Percentiles rank a stretch among this genome's conserved stretches.
Evolutionary conservation across 2,888 invertebrate species (phyloP).

Genomic region (Spialia ferax): DNA sequence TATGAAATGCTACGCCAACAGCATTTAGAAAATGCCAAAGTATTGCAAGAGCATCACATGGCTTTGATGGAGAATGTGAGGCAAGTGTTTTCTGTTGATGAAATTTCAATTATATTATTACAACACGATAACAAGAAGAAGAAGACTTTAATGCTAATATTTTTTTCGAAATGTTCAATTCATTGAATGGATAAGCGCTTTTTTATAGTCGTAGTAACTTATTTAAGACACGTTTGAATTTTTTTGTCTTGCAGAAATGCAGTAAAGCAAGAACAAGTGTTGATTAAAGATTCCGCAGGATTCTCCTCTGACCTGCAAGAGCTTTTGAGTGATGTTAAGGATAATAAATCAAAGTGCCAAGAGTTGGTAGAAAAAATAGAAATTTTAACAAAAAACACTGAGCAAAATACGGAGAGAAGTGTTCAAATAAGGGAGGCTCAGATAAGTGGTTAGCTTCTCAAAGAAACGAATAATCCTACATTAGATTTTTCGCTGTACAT

Average conservation of each 20-base stretch:
- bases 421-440: constrained; percentile 85
- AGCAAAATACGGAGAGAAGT: constrained; percentile 76
- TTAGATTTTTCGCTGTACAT: too few relatives aligned
- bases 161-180: too few relatives aligned
- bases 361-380: constrained; percentile 80
- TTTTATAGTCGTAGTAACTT: too few relatives aligned
- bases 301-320: constrained; percentile 82
- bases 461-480: background rate
- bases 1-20: constrained; percentile 74
- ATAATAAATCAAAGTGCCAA: constrained; percentile 76
- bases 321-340: constrained; percentile 76
- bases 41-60: constrained; percentile 81
- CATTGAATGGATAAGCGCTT: too few relatives aligned
- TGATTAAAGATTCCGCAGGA: constrained; percentile 79
- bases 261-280: constrained; percentile 79
- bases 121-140: too few relatives aligned
- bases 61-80: constrained; percentile 86
- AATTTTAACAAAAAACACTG: constrained; percentile 70
- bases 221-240: constrained; percentile 1
- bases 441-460: constrained; percentile 70
- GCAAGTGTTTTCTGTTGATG: constrained; percentile 53
- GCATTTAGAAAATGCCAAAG: constrained; percentile 76
- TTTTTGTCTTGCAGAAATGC: constrained; percentile 72
- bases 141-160: too few relatives aligned
- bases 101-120: too few relatives aligned